phyloP scores from a whole-genome alignment of 2,113 vertebrate genomes.

The Apeltes quadracus region DNA sequence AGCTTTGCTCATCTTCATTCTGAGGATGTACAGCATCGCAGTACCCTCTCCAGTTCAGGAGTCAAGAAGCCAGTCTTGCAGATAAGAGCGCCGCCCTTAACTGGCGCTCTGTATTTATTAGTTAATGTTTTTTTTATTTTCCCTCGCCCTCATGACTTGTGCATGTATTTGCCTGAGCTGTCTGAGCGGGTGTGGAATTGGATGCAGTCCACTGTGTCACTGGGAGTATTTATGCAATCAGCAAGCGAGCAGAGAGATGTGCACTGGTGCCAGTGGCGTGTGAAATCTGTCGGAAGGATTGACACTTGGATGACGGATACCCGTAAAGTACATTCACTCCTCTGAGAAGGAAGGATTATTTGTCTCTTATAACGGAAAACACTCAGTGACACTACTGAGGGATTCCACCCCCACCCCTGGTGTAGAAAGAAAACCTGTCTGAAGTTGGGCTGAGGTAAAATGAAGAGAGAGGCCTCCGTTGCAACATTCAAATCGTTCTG shows the following conservation, averaged over 20 bases:
- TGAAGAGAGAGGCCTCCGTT: constrained; percentile 61
- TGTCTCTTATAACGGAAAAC: constrained; percentile 72
- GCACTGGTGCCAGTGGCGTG: constrained; percentile 80
- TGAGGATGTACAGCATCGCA: constrained; percentile 26
- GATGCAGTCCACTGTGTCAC: constrained; percentile 74
- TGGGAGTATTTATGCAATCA: constrained; percentile 74
- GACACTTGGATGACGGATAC: constrained; percentile 83
- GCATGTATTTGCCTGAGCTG: constrained; percentile 57
- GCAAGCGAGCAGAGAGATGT: constrained; percentile 67
- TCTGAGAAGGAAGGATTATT: constrained; percentile 72
- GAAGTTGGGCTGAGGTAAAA: constrained; percentile 66
- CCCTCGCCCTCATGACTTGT: constrained; percentile 36
- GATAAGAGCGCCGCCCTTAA: constrained; percentile 36
- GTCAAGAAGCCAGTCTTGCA: constrained; percentile 26
- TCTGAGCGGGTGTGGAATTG: constrained; percentile 70
- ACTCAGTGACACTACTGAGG: constrained; percentile 67
- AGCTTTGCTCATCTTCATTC: constrained; percentile 32
- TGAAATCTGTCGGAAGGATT: constrained; percentile 82
- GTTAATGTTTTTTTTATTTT: constrained; percentile 10
- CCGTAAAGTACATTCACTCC: constrained; percentile 83
- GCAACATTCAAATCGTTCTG: constrained; percentile 63
- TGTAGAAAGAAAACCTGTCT: constrained; percentile 56
- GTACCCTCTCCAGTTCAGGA: constrained; percentile 15
- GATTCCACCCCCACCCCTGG: constrained; percentile 54
- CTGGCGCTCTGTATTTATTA: constrained; percentile 46